Base-by-base conservation (phyloP, 2,113 vertebrate genomes). In the Percina caprodes region DNA sequence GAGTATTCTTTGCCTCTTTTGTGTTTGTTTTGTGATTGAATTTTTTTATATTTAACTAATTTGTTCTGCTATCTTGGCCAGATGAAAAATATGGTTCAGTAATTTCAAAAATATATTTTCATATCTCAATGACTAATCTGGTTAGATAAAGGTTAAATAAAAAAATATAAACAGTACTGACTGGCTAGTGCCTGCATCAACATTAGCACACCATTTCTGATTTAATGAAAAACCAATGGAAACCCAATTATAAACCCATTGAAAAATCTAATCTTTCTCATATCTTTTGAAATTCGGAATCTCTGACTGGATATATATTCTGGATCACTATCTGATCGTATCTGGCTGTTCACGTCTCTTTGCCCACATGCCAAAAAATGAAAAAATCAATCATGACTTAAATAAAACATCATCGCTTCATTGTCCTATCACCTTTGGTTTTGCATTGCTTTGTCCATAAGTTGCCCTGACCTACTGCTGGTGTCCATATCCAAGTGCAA, bases 271-370 rank as follows among this genome's bases (percentile, higher is more conserved):
- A 56, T 49, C 24, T 42, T 59, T 9, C 26, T 60, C n/a, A 59
- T 0, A 33, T 21, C 6, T 6, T 65, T 58, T 39, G 21, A 23
- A 13, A 63, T 7, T 62, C 15, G 3, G 35, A 83, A 58, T 82
- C 18, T 79, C 49, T 54, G 30, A 70, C 58, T 58, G 35, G 52
- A 80, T 6, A n/a, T 16, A 80, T 78, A 71, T 77, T 71, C 60
- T 55, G 39, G 48, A 65, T 12, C 0, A 46, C 42, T 72, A n/a
- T 89, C 24, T 77, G 62, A 49, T 78, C 80, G 56, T 54, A 83
- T 77, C 18, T 51, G 30, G 0, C 33, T 49, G 15, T 61, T n/a
- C n/a, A n/a, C n/a, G n/a, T n/a, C n/a, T n/a, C n/a, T 23, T 79
- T n/a, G 0, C 52, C 54, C 39, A 79, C 74, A 42, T 6, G 39